phyloP scores from a whole-genome alignment of 2,888 invertebrate species.

The Schizotus pectinicornis region DNA sequence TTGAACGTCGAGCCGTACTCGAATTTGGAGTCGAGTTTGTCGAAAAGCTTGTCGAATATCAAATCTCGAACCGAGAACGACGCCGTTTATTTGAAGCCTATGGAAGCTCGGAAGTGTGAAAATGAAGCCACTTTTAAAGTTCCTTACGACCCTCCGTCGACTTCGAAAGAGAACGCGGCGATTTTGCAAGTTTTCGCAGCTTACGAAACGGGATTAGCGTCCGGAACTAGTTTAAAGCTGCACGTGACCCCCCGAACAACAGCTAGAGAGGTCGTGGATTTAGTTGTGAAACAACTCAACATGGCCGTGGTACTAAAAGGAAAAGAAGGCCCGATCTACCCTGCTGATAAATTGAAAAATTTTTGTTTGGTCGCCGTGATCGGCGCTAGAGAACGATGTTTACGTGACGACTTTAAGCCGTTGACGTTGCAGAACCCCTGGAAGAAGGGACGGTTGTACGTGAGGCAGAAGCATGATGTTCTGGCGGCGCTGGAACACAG shows the following conservation, averaged over 20 bases:
- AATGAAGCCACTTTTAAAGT: constrained; percentile 46
- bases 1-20: constrained; percentile 47
- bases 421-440: constrained; percentile 94
- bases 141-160: constrained; percentile 43
- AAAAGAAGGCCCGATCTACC: constrained; percentile 84
- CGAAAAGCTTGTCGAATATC: constrained; percentile 57
- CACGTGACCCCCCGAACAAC: constrained; percentile 94
- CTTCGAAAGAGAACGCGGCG: constrained; percentile 51
- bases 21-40: constrained; percentile 53
- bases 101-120: constrained; percentile 31
- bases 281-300: constrained; percentile 94
- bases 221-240: constrained; percentile 90
- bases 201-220: constrained; percentile 92
- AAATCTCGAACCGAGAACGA: constrained; percentile 38
- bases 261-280: constrained; percentile 92
- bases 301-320: constrained; percentile 89
- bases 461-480: constrained; percentile 88
- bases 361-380: constrained; percentile 96
- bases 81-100: constrained; percentile 46
- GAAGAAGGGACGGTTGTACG: constrained; percentile 92
- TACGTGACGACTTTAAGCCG: constrained; percentile 93
- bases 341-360: constrained; percentile 80
- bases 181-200: constrained; percentile 87
- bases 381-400: constrained; percentile 90
- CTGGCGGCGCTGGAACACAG: constrained; percentile 88